Base-by-base conservation (phyloP, 2,113 vertebrate genomes). In the Equus quagga region DNA sequence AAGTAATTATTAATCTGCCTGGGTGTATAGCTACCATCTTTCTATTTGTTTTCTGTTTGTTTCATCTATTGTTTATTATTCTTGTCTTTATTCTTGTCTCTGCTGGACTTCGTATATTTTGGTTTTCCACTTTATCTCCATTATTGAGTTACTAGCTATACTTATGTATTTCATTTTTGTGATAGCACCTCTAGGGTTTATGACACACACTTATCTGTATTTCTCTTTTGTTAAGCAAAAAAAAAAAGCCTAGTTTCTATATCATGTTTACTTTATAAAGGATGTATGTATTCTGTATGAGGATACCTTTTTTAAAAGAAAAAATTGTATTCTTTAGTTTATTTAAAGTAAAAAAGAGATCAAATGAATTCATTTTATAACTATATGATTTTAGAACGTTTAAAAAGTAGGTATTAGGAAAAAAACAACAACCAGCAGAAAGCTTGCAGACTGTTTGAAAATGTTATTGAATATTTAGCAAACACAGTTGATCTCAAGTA, bases 301-400 rank as follows among this genome's bases (percentile, higher is more conserved):
- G 33, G 65, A 3, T 69, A 44, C 21, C 2, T 79, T 72, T 88
- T 44, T 54, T 44, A 21, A 83, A 73, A 89, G 49, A 64, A 89
- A 58, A 64, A 92, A 24, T 93, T 13, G 58, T 89, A 73, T 81
- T 12, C 24, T 79, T 56, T 41, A 75, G 6, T 86, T 46, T 80
- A 26, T 28, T 73, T 89, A 70, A 92, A 54, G 14, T 19, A 51
- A 70, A 82, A 82, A 92, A 2, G 4, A 41, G 36, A 41, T 7
- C 24, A 13, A 92, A 80, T 1, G 9, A 95, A 93, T 54, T 87
- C 11, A 76, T 81, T 82, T 81, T 62, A 88, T 86, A 75, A 28
- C 46, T 82, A 82, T 76, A 93, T 93, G 41, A 93, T 36, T 91
- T 83, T 78, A 91, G 24, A 94, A 49, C 31, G 14, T 26, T 78